A percentile compares a stretch with the other conserved stretches of the same genome.
phyloP scores from a whole-genome alignment of 2,888 invertebrate genomes.

The Argynnis bischoffii region DNA sequence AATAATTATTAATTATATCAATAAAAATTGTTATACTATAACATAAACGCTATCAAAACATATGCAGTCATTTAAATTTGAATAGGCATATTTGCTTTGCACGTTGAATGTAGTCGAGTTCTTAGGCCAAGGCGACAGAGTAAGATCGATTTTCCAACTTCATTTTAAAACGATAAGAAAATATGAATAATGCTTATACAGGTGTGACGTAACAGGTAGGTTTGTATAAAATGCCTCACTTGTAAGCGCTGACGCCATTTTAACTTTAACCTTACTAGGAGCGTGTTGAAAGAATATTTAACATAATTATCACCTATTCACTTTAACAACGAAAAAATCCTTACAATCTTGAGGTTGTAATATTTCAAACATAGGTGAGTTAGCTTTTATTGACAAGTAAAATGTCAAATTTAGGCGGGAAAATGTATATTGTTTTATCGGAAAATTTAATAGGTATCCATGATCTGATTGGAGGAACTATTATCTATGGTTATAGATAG shows the following conservation, averaged over 20 bases:
- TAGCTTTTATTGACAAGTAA: constrained; percentile 49
- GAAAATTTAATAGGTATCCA: constrained; percentile 40
- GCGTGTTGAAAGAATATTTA: constrained; percentile 51
- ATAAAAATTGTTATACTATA: too few species aligned
- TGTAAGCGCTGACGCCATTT: constrained; percentile 67
- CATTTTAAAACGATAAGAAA: constrained; percentile 58
- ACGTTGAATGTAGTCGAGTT: background rate
- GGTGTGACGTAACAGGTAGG: constrained; percentile 75
- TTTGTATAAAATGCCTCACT: constrained; percentile 71
- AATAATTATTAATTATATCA: too few species aligned
- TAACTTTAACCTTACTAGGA: constrained; percentile 51
- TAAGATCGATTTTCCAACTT: constrained; percentile 52
- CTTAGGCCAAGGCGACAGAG: constrained; percentile 9
- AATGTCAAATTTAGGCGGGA: constrained; percentile 53
- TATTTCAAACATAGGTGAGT: background rate
- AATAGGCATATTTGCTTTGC: background rate
- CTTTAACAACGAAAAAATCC: constrained; percentile 12
- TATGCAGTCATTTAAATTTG: background rate
- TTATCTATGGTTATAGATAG: constrained; percentile 46
- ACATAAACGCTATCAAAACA: too few species aligned
- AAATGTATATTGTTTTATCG: constrained; percentile 40
- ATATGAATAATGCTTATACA: constrained; percentile 64
- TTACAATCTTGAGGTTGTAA: background rate
- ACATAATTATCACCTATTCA: constrained; percentile 52
- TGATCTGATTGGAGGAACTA: constrained; percentile 51